Evolutionary conservation across 1,140 invertebrate genomes (phyloP).

Genomic region (Nixonia krombeini): DNA sequence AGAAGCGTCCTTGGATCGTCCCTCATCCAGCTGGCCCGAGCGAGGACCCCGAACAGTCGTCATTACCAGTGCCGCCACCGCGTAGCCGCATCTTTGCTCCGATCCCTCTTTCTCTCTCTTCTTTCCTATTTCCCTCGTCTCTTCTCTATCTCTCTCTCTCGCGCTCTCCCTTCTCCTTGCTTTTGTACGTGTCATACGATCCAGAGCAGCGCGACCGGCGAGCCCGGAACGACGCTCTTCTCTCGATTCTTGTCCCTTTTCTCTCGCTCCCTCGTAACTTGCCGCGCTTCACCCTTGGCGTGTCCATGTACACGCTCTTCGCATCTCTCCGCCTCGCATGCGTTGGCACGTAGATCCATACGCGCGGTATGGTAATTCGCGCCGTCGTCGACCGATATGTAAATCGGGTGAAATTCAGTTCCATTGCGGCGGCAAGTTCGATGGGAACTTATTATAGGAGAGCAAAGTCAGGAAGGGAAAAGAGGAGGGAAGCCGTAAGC

Average conservation of each 20-base stretch:
- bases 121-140: too few relatives aligned
- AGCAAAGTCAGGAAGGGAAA: conserved; percentile 25
- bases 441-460: conserved; percentile 64
- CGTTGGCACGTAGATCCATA: conserved; percentile 58
- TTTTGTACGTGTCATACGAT: conserved; percentile 59
- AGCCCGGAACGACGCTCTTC: too few relatives aligned
- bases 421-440: conserved; percentile 61
- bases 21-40: conserved; percentile 67
- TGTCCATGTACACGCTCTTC: conserved; percentile 38
- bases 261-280: conserved; percentile 4
- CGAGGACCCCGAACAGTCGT: conserved; percentile 45
- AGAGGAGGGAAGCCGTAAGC: conserved; percentile 57
- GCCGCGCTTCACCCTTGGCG: conserved; percentile 16
- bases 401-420: conserved; percentile 72
- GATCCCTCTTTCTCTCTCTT: conserved; percentile 15
- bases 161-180: conserved; percentile 11
- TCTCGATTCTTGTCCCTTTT: conserved; percentile 3
- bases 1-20: conserved; percentile 62
- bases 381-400: conserved; percentile 67
- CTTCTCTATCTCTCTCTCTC: conserved; percentile 15
- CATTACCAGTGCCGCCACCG: conserved; percentile 29
- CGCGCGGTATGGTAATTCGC: conserved; percentile 68
- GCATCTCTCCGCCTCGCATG: conserved; percentile 53
- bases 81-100: conserved; percentile 28
- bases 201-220: conserved; percentile 27